Conservation (phyloP, 2,113 vertebrate genomes). For the Polypterus bichir region DNA sequence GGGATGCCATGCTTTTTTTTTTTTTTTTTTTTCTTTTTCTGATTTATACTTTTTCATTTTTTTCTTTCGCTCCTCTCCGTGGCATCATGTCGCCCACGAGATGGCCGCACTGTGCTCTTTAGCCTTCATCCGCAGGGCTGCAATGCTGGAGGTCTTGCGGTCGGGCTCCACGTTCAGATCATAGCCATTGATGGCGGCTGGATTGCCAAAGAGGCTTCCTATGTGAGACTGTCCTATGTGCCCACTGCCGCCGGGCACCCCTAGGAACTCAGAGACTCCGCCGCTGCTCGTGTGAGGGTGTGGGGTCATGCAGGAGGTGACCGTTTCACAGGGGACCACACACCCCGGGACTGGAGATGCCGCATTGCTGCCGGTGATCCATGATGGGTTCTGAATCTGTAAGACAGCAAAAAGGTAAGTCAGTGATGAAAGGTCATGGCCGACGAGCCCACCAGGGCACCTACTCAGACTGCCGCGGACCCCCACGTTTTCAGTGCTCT, state of each 20-base stretch:
- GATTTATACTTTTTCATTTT: not conserved
- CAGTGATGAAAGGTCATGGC: too few species aligned
- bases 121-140: constrained; percentile 91
- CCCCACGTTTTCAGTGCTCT: too few species aligned
- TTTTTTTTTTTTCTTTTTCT: constrained; percentile 5
- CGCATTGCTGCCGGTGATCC: constrained; percentile 75
- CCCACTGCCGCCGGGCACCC: constrained; percentile 58
- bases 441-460: too few species aligned
- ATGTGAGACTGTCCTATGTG: constrained; percentile 91
- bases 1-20: too few species aligned
- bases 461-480: too few species aligned
- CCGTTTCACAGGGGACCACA: constrained; percentile 83
- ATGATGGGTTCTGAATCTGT: constrained; percentile 95
- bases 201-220: constrained; percentile 76
- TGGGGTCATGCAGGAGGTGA: constrained; percentile 90
- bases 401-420: constrained; percentile 3
- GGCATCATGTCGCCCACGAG: constrained; percentile 93
- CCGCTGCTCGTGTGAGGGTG: constrained; percentile 75
- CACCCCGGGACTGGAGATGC: constrained; percentile 86
- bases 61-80: constrained; percentile 5
- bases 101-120: constrained; percentile 98
- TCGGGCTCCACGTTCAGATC: constrained; percentile 91
- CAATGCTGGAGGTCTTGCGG: constrained; percentile 95
- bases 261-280: constrained; percentile 81
- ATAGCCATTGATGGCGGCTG: constrained; percentile 74